phyloP scores from a whole-genome alignment of 2,797 vertebrate species.

The Chiloscyllium punctatum region DNA sequence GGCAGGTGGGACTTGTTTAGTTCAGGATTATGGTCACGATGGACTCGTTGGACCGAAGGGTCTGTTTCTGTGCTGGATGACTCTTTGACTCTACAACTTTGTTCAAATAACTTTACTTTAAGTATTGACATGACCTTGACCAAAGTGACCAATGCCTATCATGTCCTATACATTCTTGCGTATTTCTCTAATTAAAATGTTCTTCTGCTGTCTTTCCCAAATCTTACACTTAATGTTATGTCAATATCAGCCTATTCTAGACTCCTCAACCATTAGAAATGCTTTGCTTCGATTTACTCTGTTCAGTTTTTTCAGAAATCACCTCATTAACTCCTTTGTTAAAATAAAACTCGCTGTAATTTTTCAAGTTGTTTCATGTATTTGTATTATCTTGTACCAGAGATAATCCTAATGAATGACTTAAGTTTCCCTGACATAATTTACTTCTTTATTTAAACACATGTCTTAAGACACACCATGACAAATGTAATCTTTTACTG shows the following conservation, averaged over 20 bases:
- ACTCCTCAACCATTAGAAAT: neutral
- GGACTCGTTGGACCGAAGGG: too few species aligned
- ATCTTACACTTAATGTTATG: neutral
- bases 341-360: neutral
- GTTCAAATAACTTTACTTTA: neutral
- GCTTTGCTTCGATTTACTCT: neutral
- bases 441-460: neutral
- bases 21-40: too few species aligned
- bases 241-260: neutral
- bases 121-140: neutral
- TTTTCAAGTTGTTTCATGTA: neutral
- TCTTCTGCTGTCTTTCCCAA: neutral
- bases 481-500: neutral
- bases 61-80: too few species aligned
- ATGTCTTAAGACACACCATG: neutral
- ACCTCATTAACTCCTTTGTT: neutral
- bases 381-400: neutral
- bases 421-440: neutral
- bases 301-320: neutral
- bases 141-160: neutral
- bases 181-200: neutral
- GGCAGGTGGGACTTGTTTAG: too few species aligned
- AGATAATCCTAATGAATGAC: neutral
- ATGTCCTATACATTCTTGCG: neutral
- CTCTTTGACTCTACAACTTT: too few species aligned